Conservation (phyloP, 92 coral and sea anemone species). For the Galaxea fascicularis region DNA sequence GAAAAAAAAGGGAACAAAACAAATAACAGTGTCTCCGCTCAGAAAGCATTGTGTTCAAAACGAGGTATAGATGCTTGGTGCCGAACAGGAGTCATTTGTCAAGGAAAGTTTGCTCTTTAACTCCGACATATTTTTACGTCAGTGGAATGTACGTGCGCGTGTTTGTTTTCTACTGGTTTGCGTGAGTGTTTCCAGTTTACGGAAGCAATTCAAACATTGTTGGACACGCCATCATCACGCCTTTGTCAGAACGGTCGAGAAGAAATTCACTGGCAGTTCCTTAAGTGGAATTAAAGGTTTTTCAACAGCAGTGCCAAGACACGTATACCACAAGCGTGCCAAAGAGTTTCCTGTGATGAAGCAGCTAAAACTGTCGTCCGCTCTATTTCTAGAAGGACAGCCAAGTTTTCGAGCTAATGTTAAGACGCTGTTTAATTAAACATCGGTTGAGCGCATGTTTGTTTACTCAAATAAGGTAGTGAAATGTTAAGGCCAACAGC, state of each 20-base stretch:
- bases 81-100: no score
- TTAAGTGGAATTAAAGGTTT: background rate
- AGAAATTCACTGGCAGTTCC: background rate
- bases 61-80: no score
- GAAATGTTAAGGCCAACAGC: background rate
- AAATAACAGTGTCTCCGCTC: no score
- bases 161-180: background rate
- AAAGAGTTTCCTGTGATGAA: background rate
- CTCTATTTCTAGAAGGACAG: background rate
- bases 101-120: background rate
- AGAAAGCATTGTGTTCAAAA: no score
- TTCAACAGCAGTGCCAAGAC: background rate
- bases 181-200: constrained; percentile 11
- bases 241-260: background rate
- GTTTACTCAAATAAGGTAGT: background rate
- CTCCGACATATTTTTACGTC: background rate
- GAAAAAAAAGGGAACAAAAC: no score
- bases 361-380: background rate
- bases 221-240: background rate
- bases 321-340: background rate
- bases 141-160: background rate
- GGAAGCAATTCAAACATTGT: background rate
- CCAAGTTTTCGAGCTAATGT: background rate
- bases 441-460: background rate
- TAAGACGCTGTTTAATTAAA: background rate